These are phyloP conservation scores for Astyanax mexicanus DNA, from an alignment of 2,797 vertebrate species.

Conservation along the genomic window DNA sequence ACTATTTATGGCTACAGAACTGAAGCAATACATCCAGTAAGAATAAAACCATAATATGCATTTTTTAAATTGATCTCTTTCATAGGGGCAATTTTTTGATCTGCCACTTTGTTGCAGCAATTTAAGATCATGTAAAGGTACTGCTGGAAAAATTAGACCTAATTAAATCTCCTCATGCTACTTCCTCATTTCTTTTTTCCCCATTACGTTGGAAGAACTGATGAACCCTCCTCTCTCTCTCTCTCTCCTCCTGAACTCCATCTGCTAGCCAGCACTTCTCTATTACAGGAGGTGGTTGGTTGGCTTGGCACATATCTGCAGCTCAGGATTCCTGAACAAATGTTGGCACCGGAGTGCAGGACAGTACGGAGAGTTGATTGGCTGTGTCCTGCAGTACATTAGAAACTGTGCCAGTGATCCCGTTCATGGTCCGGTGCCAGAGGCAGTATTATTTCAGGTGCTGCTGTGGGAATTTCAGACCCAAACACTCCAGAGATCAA, in stretches of 20 bases:
- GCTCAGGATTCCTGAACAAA: background rate
- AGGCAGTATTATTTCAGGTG: constrained; percentile 57
- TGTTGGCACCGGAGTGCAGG: background rate
- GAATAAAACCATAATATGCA: constrained; percentile 34
- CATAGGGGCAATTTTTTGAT: constrained; percentile 65
- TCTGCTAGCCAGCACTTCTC: background rate
- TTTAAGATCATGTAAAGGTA: constrained; percentile 71
- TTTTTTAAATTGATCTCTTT: constrained; percentile 63
- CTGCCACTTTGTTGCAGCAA: constrained; percentile 66
- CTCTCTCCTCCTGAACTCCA: background rate
- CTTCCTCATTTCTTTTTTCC: constrained; percentile 68
- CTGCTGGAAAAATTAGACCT: constrained; percentile 68
- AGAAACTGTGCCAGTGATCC: background rate
- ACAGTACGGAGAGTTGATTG: background rate
- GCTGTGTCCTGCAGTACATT: background rate
- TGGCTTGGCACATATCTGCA: background rate
- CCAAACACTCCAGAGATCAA: constrained; percentile 17
- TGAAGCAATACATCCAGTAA: background rate
- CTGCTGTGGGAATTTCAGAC: constrained; percentile 9
- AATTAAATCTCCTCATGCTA: constrained; percentile 69
- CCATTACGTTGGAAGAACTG: constrained; percentile 58
- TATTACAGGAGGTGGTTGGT: background rate
- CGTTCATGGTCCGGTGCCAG: constrained; percentile 27
- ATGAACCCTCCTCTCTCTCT: background rate
- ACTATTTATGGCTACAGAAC: background rate